phyloP scores from a whole-genome alignment of 2,113 vertebrate genomes.

The Oplegnathus fasciatus region DNA sequence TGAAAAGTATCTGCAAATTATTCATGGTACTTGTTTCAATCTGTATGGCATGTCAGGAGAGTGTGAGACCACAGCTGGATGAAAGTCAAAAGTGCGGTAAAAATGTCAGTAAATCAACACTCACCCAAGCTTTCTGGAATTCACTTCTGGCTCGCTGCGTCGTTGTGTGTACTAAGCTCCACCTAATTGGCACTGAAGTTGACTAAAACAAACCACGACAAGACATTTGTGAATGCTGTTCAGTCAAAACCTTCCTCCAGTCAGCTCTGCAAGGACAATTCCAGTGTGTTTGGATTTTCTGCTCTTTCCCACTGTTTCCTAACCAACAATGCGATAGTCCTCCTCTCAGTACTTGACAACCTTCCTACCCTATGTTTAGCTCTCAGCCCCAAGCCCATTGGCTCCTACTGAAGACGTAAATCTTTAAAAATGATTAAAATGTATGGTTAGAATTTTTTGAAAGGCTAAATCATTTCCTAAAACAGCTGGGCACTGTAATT shows the following conservation, averaged over 20 bases:
- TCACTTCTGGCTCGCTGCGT: slow-evolving; percentile 5
- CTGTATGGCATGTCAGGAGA: slow-evolving; percentile 1
- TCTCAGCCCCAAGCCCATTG: background rate
- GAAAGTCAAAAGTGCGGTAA: background rate
- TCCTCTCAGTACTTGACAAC: background rate
- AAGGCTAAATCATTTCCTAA: background rate
- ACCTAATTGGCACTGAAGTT: background rate
- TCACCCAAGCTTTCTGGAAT: slow-evolving; percentile 21
- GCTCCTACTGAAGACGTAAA: background rate
- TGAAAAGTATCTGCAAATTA: slow-evolving; percentile 20
- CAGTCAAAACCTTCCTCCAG: background rate
- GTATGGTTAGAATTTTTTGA: background rate
- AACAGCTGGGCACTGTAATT: background rate
- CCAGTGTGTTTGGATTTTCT: background rate
- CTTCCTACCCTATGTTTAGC: background rate
- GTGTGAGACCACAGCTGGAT: slow-evolving; percentile 33
- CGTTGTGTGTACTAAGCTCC: background rate
- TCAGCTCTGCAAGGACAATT: background rate
- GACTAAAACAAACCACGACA: background rate
- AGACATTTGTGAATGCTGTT: background rate
- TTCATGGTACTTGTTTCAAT: slow-evolving; percentile 30
- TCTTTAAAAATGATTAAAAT: background rate
- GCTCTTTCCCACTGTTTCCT: background rate
- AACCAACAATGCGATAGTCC: background rate
- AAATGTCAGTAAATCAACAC: slow-evolving; percentile 33